Evolutionary conservation across 1,140 invertebrate species (phyloP), one percentile per base, ranked within the genome.

Genomic region (Lutraria rhynchaena): DNA sequence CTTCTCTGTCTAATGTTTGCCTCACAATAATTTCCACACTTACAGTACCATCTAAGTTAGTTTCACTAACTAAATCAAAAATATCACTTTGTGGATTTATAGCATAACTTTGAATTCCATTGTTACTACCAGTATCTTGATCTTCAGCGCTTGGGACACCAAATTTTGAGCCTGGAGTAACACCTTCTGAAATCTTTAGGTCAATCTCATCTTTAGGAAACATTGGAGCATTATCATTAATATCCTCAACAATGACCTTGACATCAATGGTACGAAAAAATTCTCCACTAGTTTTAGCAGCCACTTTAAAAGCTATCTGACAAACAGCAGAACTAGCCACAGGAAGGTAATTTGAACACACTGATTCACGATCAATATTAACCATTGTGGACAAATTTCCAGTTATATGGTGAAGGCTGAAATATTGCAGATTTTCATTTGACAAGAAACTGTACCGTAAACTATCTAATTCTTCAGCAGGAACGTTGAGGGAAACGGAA

Each of bases 221-320:
- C 33, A 60, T 77, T 17, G 91, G 91, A 5, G 84, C 70, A 82
- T 92, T 89, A 75, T 92, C 91, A 80, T 92, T 91, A 17, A 91
- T 85, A 63, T 91, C 90, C 1, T 73, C 35, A 33, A 91, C 84
- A 31, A 77, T 67, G 1, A 91, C 82, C 41, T 70, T 71, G 0
- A 84, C 71, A 65, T 69, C 60, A 15, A 83, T 71, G 13, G 63
- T 77, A 2, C 24, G 29, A 19, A 53, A 74, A 37, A 71, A 63
- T 44, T 19, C 24, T 31, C 58, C 74, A 0, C 22, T 7, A 9
- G 49, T 75, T 53, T 81, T 84, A 17, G 83, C 84, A 44, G 44
- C 83, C 35, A 89, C 77, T 55, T 74, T 65, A 15, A 83, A 74
- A 22, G 33, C 51, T 53, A 83, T 49, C 33, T 57, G 73, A 71